Evolutionary conservation across 2,888 invertebrate genomes (phyloP), one percentile per base, ranked within the genome.

Genomic region (Megalurothrips usitatus): DNA sequence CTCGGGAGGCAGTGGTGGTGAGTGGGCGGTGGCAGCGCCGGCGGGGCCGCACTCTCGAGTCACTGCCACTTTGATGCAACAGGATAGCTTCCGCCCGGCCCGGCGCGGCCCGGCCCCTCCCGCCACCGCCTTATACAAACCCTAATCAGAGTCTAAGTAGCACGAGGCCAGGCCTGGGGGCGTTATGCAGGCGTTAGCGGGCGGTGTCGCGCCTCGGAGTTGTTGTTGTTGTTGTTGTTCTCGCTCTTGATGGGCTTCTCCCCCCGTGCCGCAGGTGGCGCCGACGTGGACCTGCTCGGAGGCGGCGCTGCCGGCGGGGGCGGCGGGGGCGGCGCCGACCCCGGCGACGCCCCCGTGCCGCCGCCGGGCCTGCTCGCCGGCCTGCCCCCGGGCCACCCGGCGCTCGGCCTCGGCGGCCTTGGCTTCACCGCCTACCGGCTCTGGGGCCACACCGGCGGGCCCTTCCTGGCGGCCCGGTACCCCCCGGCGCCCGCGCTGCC

Each of bases 301-400:
- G 34, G 34, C 6, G 34, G 34, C 34, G n/a, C n/a, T n/a, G n/a
- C n/a, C n/a, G 34, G 34, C 34, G 34, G 3, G 34, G 34, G 3
- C 34, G 34, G 34, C 34, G 34, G 34, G 34, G 34, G 34, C 34
- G 34, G 34, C 80, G 80, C 0, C 14, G 58, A 17, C 58, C 10
- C 58, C 58, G 58, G 19, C 58, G 58, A 17, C 68, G 68, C 26
- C 47, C 78, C 80, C 80, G 63, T 82, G 80, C 26, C 79, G 80
- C 12, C 49, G 80, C 80, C 19, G 79, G 68, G 43, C 78, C 23
- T 63, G 79, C 52, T n/a, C 81, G 43, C 48, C 80, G 68, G 52
- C 47, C n/a, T 79, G 88, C 88, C 4, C 80, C 68, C 68, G 68
- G 68, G 68, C 10, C 68, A 75, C 68, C 68, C 68, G 87, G 89